phyloP scores from a whole-genome alignment of 1,140 invertebrate genomes.

The Caenorhabditis latens region DNA sequence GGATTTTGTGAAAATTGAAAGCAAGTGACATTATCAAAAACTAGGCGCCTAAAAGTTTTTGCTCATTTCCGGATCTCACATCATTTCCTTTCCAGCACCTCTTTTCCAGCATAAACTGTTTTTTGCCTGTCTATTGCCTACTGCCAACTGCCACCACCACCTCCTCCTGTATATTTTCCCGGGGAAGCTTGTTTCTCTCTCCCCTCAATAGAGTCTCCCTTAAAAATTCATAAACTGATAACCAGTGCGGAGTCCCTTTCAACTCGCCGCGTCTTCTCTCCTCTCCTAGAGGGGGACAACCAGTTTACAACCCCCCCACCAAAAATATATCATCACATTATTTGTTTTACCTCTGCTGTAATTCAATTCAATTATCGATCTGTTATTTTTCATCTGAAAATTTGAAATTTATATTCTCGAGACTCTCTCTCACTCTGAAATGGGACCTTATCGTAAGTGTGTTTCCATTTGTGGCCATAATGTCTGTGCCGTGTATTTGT shows the following conservation, averaged over 20 bases:
- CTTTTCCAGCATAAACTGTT: too few species aligned
- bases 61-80: too few species aligned
- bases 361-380: not conserved
- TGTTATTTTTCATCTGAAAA: not conserved
- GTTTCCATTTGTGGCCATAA: too few species aligned
- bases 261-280: not conserved
- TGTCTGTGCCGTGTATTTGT: too few species aligned
- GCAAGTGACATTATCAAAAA: too few species aligned
- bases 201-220: too few species aligned
- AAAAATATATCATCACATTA: conserved; percentile 19
- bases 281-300: not conserved
- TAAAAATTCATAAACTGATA: not conserved
- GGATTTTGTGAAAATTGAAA: too few species aligned
- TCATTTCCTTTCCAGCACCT: too few species aligned
- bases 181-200: not conserved
- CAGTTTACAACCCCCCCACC: conserved; percentile 30
- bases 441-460: too few species aligned
- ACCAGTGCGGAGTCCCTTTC: conserved; percentile 46
- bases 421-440: too few species aligned
- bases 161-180: not conserved
- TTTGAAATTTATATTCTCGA: not conserved
- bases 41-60: too few species aligned
- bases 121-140: too few species aligned
- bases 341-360: not conserved
- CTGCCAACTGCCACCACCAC: not conserved